Evolutionary conservation across 1,140 invertebrate genomes (phyloP).

Genomic region (Papilio helenus): DNA sequence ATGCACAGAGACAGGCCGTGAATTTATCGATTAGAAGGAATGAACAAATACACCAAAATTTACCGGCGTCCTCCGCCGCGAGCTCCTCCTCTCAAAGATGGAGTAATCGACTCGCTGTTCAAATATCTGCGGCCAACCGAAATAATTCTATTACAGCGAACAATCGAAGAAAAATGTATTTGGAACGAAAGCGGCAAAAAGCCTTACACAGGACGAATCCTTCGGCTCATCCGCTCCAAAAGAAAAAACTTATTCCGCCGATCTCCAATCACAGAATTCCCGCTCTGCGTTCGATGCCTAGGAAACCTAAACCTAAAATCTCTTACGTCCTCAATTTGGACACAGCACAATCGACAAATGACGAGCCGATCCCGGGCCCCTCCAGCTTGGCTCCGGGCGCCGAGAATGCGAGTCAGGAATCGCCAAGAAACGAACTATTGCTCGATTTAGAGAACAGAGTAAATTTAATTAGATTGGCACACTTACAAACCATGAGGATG

Average conservation of each 20-base stretch:
- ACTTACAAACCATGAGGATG: conserved; percentile 69
- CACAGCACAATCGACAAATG: conserved; percentile 43
- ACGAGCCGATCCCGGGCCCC: conserved; percentile 63
- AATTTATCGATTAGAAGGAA: neutral
- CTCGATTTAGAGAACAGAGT: conserved; percentile 70
- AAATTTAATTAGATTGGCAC: conserved; percentile 73
- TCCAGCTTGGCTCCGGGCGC: conserved; percentile 49
- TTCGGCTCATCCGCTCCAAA: conserved; percentile 66
- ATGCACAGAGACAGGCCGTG: neutral
- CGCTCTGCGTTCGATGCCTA: conserved; percentile 57
- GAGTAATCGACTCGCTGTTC: conserved; percentile 76
- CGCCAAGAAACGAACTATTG: conserved; percentile 55
- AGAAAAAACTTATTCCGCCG: conserved; percentile 65
- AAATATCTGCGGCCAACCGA: conserved; percentile 76
- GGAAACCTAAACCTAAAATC: conserved; percentile 45
- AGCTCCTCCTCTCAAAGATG: conserved; percentile 53
- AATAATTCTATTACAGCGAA: conserved; percentile 76
- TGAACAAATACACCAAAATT: conserved; percentile 23
- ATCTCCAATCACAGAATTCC: conserved; percentile 71
- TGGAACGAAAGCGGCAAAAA: conserved; percentile 69
- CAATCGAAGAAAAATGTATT: conserved; percentile 70
- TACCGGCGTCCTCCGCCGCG: conserved; percentile 42
- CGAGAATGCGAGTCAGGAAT: conserved; percentile 47
- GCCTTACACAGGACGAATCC: conserved; percentile 77
- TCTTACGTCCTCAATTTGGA: conserved; percentile 40